Percentiles rank a stretch among this genome's conserved stretches.
Evolutionary conservation across 1,140 invertebrate genomes (phyloP).

Genomic region (Homalodisca vitripennis): DNA sequence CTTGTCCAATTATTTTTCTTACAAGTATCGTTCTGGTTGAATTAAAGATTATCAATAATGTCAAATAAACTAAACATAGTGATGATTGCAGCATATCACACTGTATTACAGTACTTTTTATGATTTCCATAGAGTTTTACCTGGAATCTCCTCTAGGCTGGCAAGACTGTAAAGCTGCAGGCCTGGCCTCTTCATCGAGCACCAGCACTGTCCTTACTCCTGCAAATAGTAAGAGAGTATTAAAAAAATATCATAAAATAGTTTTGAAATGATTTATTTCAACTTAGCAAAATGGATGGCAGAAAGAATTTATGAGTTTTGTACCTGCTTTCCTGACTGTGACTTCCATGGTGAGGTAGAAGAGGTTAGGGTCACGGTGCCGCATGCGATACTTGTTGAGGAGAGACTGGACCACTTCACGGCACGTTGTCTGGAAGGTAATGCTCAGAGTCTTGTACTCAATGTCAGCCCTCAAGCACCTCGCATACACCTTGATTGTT

Average conservation of each 20-base stretch:
- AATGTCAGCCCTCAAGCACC: constrained; percentile 84
- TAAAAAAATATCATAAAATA: background rate
- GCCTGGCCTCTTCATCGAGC: constrained; percentile 83
- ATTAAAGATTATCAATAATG: too few relatives aligned
- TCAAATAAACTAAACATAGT: too few relatives aligned
- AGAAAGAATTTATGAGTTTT: too few relatives aligned
- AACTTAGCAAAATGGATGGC: too few relatives aligned
- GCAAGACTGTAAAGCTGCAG: constrained; percentile 85
- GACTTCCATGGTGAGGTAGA: constrained; percentile 92
- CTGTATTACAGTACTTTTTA: too few relatives aligned
- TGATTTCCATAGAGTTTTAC: constrained; percentile 49
- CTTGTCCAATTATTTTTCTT: too few relatives aligned
- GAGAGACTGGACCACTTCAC: constrained; percentile 80
- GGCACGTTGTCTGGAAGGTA: constrained; percentile 79
- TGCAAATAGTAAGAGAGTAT: too few relatives aligned
- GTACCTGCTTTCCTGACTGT: constrained; percentile 66
- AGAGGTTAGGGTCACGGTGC: constrained; percentile 87
- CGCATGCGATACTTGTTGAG: constrained; percentile 88
- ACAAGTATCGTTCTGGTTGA: too few relatives aligned
- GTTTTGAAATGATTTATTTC: background rate
- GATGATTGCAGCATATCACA: too few relatives aligned
- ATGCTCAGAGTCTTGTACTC: constrained; percentile 91
- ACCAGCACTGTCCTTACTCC: constrained; percentile 79
- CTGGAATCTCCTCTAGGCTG: constrained; percentile 89
- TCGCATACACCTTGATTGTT: constrained; percentile 87